These are phyloP conservation scores for Pseudomyrmex dendroicus DNA, from an alignment of 1,140 invertebrate genomes.

Conservation along the genomic window DNA sequence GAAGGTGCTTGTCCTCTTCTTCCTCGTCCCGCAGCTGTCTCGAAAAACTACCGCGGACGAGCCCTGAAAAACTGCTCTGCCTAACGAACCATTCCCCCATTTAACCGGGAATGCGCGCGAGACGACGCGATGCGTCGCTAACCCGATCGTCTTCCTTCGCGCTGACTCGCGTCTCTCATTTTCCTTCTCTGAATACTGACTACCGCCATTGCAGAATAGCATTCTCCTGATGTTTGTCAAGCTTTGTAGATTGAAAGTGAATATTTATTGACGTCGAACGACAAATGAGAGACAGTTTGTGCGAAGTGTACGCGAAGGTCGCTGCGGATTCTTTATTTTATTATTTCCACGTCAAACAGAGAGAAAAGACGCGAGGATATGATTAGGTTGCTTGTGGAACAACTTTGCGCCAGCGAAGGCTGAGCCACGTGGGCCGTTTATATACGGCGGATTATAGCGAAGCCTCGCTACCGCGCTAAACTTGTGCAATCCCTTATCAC, in stretches of 20 bases:
- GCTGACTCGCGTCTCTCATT: not conserved
- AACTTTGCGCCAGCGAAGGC: conserved; percentile 14
- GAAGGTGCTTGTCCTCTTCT: conserved; percentile 42
- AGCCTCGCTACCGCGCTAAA: conserved; percentile 61
- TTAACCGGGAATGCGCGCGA: conserved; percentile 76
- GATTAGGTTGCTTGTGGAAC: conserved; percentile 13
- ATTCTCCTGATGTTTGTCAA: not conserved
- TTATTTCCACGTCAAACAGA: not conserved
- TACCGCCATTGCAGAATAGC: not conserved
- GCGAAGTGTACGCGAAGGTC: not conserved
- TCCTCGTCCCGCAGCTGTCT: conserved; percentile 72
- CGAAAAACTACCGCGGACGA: conserved; percentile 74
- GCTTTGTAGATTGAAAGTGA: not conserved
- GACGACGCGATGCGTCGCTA: conserved; percentile 61
- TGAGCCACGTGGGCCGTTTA: conserved; percentile 65
- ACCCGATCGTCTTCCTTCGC: conserved; percentile 58
- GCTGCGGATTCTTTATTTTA: not conserved
- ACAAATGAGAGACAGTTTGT: not conserved
- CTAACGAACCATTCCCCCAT: conserved; percentile 82
- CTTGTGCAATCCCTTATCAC: conserved; percentile 72
- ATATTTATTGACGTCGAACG: not conserved
- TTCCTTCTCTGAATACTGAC: not conserved
- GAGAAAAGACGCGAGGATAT: conserved; percentile 5
- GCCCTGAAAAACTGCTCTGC: conserved; percentile 81
- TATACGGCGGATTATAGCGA: conserved; percentile 54